phyloP scores from a whole-genome alignment of 2,888 invertebrate genomes.

The Lasius platythorax region DNA sequence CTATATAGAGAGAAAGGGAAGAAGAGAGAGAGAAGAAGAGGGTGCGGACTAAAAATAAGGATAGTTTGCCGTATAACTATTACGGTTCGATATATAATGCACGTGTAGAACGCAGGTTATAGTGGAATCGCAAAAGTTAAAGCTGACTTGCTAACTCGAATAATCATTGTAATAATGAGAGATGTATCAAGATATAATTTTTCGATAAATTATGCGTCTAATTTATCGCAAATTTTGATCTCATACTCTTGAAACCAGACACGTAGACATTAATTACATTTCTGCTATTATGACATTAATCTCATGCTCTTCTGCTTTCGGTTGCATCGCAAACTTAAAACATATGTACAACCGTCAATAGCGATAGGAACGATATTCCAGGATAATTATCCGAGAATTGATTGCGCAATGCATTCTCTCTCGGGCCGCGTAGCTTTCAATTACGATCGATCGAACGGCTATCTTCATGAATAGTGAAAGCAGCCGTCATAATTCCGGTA shows the following conservation, averaged over 20 bases:
- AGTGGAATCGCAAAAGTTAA: not conserved
- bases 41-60: conserved; percentile 46
- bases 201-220: not conserved
- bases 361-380: not conserved
- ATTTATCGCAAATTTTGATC: not conserved
- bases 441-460: conserved; percentile 44
- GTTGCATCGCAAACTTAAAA: not conserved
- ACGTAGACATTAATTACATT: not conserved
- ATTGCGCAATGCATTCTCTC: conserved; percentile 20
- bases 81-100: not conserved
- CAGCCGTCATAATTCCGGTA: conserved; percentile 55
- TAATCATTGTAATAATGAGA: not conserved
- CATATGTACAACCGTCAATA: not conserved
- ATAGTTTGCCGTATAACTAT: conserved; percentile 19
- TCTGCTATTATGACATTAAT: not conserved
- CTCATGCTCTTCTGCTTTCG: not conserved
- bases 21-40: not conserved
- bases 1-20: not conserved
- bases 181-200: not conserved
- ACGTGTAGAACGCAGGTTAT: not conserved
- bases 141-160: conserved; percentile 8
- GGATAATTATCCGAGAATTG: conserved; percentile 21
- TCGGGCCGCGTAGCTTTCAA: not conserved
- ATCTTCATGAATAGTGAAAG: conserved; percentile 50
- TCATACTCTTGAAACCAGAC: not conserved